Percentiles rank a stretch among this genome's conserved stretches.
Evolutionary conservation across 2,113 vertebrate genomes (phyloP).

Genomic region (Stigmatopora nigra): DNA sequence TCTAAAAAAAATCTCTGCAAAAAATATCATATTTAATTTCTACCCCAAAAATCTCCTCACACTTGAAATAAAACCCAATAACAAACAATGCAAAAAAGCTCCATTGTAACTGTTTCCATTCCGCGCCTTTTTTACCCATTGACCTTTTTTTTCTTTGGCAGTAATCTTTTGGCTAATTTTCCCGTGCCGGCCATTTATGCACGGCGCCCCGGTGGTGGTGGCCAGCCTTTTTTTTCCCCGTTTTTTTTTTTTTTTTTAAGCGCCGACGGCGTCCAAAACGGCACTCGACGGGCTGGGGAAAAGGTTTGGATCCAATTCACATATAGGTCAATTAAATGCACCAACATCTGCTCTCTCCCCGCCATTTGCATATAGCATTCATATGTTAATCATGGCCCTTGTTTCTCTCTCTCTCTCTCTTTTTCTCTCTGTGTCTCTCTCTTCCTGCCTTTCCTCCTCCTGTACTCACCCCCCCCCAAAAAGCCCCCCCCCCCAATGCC

Average conservation of each 20-base stretch:
- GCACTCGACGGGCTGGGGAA: slow-evolving; percentile 82
- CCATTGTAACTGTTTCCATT: no score
- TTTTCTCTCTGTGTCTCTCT: slow-evolving; percentile 38
- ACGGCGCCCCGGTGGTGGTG: not conserved
- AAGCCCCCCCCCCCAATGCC: slow-evolving; percentile 57
- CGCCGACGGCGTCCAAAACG: slow-evolving; percentile 33
- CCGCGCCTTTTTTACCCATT: no score
- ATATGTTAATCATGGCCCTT: slow-evolving; percentile 99
- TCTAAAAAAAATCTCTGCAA: no score
- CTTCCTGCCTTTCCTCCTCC: slow-evolving; percentile 37
- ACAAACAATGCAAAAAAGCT: no score
- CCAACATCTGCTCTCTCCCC: slow-evolving; percentile 99
- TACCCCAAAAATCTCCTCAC: no score
- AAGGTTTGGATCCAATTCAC: slow-evolving; percentile 99
- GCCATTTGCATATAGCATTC: slow-evolving; percentile 99
- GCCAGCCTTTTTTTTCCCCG: not conserved
- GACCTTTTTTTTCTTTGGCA: no score
- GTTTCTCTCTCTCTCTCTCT: slow-evolving; percentile 60
- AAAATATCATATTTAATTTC: no score
- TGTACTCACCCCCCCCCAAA: slow-evolving; percentile 65
- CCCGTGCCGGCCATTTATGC: no score
- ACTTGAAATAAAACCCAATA: no score
- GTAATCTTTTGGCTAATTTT: no score
- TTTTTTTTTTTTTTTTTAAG: slow-evolving; percentile 19
- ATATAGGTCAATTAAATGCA: slow-evolving; percentile 99